Evolutionary conservation across 2,797 vertebrate species (phyloP).

Genomic region (Anolis apletophallus): DNA sequence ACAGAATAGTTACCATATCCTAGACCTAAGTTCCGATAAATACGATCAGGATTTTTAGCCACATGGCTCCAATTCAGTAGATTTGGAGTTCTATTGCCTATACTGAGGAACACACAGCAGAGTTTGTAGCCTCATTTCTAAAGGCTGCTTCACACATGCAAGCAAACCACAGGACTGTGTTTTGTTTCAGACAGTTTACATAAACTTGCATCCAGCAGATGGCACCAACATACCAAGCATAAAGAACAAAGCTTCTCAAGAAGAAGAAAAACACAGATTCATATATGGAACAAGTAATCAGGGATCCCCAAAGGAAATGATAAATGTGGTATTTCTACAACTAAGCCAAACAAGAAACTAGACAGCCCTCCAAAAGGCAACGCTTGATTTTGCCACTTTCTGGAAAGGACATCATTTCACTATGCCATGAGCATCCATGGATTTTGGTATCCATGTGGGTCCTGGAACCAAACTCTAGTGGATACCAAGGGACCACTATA

Average conservation of each 20-base stretch:
- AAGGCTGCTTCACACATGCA: background rate
- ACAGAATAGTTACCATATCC: too few species aligned
- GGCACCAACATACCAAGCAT: constrained; percentile 22
- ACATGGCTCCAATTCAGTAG: background rate
- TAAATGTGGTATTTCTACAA: background rate
- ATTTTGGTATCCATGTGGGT: too few species aligned
- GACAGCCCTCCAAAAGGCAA: too few species aligned
- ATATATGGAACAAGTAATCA: background rate
- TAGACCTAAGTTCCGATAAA: too few species aligned
- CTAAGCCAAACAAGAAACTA: background rate
- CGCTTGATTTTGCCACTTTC: too few species aligned
- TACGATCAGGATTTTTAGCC: background rate
- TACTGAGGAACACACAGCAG: background rate
- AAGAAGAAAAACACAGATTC: background rate
- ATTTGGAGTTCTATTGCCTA: background rate
- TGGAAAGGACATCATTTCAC: too few species aligned
- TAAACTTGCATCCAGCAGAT: constrained; percentile 17
- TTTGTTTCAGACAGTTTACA: background rate
- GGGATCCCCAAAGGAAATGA: background rate
- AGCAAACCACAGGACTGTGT: too few species aligned
- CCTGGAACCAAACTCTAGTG: too few species aligned
- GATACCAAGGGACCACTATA: background rate
- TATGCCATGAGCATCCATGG: too few species aligned
- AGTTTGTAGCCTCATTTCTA: background rate
- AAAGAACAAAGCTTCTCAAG: background rate